Base-by-base conservation (phyloP, 2,888 invertebrate species). In the Hyposoter didymator region DNA sequence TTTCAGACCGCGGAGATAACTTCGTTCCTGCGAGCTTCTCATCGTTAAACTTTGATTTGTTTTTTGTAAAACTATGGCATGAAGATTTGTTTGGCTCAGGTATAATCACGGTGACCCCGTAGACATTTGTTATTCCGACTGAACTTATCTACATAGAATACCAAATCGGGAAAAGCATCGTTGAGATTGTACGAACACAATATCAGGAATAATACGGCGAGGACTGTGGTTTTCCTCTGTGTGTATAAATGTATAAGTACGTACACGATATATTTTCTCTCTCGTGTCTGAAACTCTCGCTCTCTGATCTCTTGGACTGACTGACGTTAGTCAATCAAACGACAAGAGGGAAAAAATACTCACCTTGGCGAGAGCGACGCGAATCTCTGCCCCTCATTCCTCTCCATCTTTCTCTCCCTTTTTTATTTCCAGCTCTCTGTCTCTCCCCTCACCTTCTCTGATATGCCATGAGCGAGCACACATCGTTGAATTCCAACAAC, bases 311-410 rank as follows among this genome's bases (percentile, higher is more conserved):
- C 82, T n/a, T 72, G 7, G 79, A 88, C 88, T 93, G 92, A 92
- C 91, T 93, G 93, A 93, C 93, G 92, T 92, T 92, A 92, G 92
- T 92, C 93, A 92, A 93, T 93, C 92, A 92, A 92, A 92, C 89
- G 89, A 89, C 88, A 89, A 91, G 90, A 91, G 90, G 90, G 89
- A 89, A 91, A 92, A 91, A 92, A 91, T 91, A 91, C 90, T 92
- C 91, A 91, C 91, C 91, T 92, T 91, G 90, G 91, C 90, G 91
- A 90, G 90, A 55, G 73, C 52, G 69, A 85, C 74, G 82, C 78
- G 80, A 49, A 32, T 55, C 64, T 78, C 59, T 47, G 28, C 32
- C 49, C 64, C 49, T 39, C 73, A 32, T 73, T 43, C 55, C 73
- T 8, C 52, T 55, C 55, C 59, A 39, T 73, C 19, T 78, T 62